phyloP scores from a whole-genome alignment of 2,888 invertebrate species.

The Monochamus alternatus region DNA sequence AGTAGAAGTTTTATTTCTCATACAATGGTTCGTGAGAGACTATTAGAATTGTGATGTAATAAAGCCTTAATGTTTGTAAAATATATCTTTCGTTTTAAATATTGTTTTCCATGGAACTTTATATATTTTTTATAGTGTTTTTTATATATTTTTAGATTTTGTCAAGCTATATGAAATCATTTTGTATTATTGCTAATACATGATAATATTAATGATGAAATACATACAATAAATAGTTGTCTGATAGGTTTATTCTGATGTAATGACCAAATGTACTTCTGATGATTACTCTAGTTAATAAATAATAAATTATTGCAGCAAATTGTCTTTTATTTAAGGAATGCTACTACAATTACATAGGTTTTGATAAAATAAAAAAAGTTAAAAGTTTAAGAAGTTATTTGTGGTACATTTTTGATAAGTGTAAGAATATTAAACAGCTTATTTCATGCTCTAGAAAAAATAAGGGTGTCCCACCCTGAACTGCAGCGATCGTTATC shows the following conservation, averaged over 20 bases:
- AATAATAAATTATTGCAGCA: slow-evolving; percentile 20
- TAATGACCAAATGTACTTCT: slow-evolving; percentile 38
- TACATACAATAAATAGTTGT: neutral
- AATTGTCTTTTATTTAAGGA: neutral
- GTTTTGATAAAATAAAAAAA: too few relatives aligned
- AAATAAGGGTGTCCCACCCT: too few relatives aligned
- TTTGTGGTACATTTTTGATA: too few relatives aligned
- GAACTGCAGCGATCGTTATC: too few relatives aligned
- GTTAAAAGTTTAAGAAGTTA: too few relatives aligned
- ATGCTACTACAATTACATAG: too few relatives aligned
- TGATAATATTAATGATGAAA: neutral
- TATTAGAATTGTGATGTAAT: slow-evolving; percentile 45
- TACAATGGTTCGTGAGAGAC: neutral
- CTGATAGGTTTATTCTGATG: slow-evolving; percentile 25
- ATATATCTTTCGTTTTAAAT: slow-evolving; percentile 33
- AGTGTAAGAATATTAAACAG: too few relatives aligned
- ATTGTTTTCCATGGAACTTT: slow-evolving; percentile 35
- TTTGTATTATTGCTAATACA: slow-evolving; percentile 18
- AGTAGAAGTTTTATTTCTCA: slow-evolving; percentile 7
- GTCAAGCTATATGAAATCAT: slow-evolving; percentile 9
- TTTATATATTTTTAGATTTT: slow-evolving; percentile 46
- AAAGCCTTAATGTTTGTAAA: slow-evolving; percentile 46
- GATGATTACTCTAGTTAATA: slow-evolving; percentile 9
- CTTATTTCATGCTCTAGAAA: too few relatives aligned
- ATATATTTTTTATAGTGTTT: slow-evolving; percentile 50